phyloP scores from a whole-genome alignment of 2,888 invertebrate species.

The Napeogenes sylphis region DNA sequence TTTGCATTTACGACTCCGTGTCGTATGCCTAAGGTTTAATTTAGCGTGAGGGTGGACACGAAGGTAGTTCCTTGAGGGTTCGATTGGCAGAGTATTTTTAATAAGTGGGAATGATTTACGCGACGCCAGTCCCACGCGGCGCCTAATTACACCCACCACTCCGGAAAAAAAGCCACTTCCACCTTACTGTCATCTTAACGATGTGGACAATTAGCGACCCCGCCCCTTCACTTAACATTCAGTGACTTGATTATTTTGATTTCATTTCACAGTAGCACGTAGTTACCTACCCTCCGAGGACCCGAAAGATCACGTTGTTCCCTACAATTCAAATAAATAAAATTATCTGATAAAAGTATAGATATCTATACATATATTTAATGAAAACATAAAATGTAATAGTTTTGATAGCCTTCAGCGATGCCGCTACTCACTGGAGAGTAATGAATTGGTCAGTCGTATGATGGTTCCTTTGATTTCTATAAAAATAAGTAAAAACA shows the following conservation, averaged over 20 bases:
- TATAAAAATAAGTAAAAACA: conserved; percentile 1
- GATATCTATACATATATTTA: no score
- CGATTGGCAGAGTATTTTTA: conserved; percentile 71
- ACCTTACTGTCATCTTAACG: conserved; percentile 28
- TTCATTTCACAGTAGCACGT: no score
- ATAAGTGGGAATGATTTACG: conserved; percentile 75
- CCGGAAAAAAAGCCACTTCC: conserved; percentile 51
- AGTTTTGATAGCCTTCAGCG: background rate
- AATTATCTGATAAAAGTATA: no score
- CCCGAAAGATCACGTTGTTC: no score
- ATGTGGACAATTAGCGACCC: conserved; percentile 25
- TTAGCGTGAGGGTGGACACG: conserved; percentile 25
- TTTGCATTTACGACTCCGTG: conserved; percentile 30
- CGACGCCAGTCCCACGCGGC: conserved; percentile 65
- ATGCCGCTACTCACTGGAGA: background rate
- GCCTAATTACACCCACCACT: conserved; percentile 56
- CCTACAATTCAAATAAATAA: no score
- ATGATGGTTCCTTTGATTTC: conserved; percentile 22
- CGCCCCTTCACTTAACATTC: background rate
- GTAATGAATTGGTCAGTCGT: background rate
- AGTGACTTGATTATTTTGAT: no score
- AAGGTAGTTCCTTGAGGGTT: conserved; percentile 62
- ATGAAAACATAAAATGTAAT: no score
- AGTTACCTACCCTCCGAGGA: no score
- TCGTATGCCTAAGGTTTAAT: conserved; percentile 24